Evolutionary conservation across 1,140 invertebrate species (phyloP).

Genomic region (Metopolophium dirhodum): DNA sequence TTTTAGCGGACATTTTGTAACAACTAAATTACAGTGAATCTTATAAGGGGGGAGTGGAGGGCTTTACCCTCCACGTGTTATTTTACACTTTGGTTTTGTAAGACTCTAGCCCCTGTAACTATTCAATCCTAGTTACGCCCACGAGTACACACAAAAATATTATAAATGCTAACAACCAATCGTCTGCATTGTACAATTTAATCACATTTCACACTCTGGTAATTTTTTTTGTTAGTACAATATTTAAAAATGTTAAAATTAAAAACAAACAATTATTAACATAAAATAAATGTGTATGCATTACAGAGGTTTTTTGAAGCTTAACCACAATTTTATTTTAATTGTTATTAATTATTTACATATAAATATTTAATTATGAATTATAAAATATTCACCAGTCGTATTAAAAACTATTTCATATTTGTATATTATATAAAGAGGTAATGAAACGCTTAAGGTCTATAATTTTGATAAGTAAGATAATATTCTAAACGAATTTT

Average conservation of each 20-base stretch:
- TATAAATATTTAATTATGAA: neutral
- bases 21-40: too few relatives aligned
- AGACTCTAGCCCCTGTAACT: too few relatives aligned
- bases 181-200: neutral
- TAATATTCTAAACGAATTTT: neutral
- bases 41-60: too few relatives aligned
- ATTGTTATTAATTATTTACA: neutral
- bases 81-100: too few relatives aligned
- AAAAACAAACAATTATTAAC: neutral
- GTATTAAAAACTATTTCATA: neutral
- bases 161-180: neutral
- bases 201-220: neutral
- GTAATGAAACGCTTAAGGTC: too few relatives aligned
- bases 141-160: too few relatives aligned
- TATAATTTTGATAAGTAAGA: neutral
- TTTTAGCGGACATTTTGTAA: too few relatives aligned
- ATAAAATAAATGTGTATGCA: neutral
- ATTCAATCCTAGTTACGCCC: too few relatives aligned
- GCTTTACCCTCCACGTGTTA: too few relatives aligned
- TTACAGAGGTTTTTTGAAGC: neutral
- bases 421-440: neutral
- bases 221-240: neutral
- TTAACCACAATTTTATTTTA: neutral
- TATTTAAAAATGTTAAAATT: neutral
- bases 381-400: neutral